Evolutionary conservation across 2,888 invertebrate species (phyloP).

Genomic region (Xestia rhomboidea): DNA sequence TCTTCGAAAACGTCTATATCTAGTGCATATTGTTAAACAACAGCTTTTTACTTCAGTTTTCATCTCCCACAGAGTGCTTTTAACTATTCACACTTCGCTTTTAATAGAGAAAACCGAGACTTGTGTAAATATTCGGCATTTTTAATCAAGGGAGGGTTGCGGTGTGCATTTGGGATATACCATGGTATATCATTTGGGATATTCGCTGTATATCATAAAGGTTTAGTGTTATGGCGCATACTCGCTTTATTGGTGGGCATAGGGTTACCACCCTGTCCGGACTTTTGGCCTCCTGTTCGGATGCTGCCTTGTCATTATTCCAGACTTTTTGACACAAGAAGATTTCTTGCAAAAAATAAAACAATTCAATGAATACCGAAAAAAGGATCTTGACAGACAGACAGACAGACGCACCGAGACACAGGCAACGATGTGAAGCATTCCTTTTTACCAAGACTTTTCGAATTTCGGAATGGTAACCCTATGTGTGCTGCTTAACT

Average conservation of each 20-base stretch:
- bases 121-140: constrained; percentile 69
- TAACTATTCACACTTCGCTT: constrained; percentile 72
- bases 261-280: constrained; percentile 1
- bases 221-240: constrained; percentile 60
- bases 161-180: constrained; percentile 62
- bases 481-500: constrained; percentile 33
- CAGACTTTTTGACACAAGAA: background rate
- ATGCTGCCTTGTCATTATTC: background rate
- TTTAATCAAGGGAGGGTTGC: constrained; percentile 70
- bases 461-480: background rate
- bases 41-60: constrained; percentile 59
- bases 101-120: constrained; percentile 64
- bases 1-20: constrained; percentile 36
- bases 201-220: constrained; percentile 61
- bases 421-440: background rate
- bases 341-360: background rate
- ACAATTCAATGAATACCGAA: background rate
- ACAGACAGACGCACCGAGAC: background rate
- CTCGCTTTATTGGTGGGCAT: constrained; percentile 48
- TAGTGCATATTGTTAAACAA: constrained; percentile 25
- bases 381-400: background rate
- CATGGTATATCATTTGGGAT: constrained; percentile 59
- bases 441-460: background rate
- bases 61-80: constrained; percentile 72
- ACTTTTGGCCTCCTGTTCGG: background rate